Base-by-base conservation (phyloP, 2,797 vertebrate genomes). In the Coregonus sp. region DNA sequence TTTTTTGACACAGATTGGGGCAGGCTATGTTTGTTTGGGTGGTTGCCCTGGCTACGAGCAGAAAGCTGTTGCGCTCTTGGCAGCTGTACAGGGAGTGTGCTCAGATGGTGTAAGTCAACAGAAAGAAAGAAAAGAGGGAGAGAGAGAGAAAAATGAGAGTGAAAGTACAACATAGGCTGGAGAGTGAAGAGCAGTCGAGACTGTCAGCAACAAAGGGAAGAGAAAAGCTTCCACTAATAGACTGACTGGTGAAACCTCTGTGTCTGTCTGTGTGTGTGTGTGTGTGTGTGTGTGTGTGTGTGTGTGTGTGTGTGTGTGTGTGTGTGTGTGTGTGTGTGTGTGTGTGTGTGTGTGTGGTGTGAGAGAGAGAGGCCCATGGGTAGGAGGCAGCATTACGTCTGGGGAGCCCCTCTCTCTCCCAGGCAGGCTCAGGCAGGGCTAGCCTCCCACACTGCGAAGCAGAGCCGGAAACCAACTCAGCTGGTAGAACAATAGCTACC, bases 11-110 rank as follows among this genome's bases (percentile, higher is more conserved):
- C 50, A 78, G 72, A 82, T 75, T 59, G 65, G 40, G 59, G 25
- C 29, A n/a, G 75, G 31, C 54, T 37, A 54, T 85, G 85, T 87
- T 89, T 90, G 86, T 91, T 89, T 84, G 78, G 76, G 18, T 1
- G 35, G 85, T 88, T 85, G 79, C 81, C 78, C 6, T 76, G 82
- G 85, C 40, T 77, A 84, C 69, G n/a, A 67, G 65, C 51, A 84
- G 79, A 84, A 87, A 75, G 73, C 70, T 70, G 67, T 73, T 50
- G 63, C 50, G 25, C 25, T 54, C 52, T 31, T 31, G 73, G 77
- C 75, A 51, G 80, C 80, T 40, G 71, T 37, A 59, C 18, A 1
- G 56, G 71, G 47, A 9, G 35, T 6, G 70, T 68, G 68, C 69
- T 75, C 71, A 72, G 61, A 74, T n/a, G 40, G 66, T 35, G 63